These are phyloP conservation scores for Trichopoda pennipes DNA, from an alignment of 2,888 invertebrate genomes.

Conservation along the genomic window DNA sequence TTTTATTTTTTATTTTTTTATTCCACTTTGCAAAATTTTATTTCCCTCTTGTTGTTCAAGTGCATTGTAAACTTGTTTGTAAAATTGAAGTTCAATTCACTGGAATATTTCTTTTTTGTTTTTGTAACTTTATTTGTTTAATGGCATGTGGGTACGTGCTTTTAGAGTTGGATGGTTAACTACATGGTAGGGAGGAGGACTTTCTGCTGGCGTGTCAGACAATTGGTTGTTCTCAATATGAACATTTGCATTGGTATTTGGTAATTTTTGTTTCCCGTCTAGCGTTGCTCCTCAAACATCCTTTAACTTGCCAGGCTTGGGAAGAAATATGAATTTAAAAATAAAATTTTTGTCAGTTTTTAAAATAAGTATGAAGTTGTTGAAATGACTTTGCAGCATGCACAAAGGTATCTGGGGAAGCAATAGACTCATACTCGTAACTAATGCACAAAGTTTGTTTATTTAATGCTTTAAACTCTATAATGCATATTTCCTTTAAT, in stretches of 20 bases:
- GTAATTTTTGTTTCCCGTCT: background rate
- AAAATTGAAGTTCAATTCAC: slow-evolving; percentile 59
- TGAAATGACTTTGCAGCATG: background rate
- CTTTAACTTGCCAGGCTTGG: background rate
- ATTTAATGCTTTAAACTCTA: too few relatives aligned
- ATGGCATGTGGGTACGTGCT: slow-evolving; percentile 37
- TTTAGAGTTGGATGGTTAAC: background rate
- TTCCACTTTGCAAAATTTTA: slow-evolving; percentile 5
- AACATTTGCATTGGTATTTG: slow-evolving; percentile 40
- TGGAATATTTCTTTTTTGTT: slow-evolving; percentile 36
- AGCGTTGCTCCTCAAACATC: slow-evolving; percentile 1
- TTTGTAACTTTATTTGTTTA: slow-evolving; percentile 46
- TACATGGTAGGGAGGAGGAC: background rate
- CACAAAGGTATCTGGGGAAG: too few relatives aligned
- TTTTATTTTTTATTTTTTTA: background rate
- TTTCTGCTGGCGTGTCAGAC: background rate
- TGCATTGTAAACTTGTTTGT: slow-evolving; percentile 53
- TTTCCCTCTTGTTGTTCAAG: slow-evolving; percentile 52
- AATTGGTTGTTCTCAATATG: slow-evolving; percentile 20
- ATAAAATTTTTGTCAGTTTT: slow-evolving; percentile 36
- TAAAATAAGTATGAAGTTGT: slow-evolving; percentile 55
- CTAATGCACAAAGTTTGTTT: too few relatives aligned
- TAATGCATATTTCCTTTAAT: too few relatives aligned
- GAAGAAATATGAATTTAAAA: background rate
- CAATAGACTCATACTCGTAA: too few relatives aligned